Percentiles rank a stretch among this genome's conserved stretches.
Evolutionary conservation across 2,888 invertebrate genomes (phyloP).

Genomic region (Piscicola geometra): DNA sequence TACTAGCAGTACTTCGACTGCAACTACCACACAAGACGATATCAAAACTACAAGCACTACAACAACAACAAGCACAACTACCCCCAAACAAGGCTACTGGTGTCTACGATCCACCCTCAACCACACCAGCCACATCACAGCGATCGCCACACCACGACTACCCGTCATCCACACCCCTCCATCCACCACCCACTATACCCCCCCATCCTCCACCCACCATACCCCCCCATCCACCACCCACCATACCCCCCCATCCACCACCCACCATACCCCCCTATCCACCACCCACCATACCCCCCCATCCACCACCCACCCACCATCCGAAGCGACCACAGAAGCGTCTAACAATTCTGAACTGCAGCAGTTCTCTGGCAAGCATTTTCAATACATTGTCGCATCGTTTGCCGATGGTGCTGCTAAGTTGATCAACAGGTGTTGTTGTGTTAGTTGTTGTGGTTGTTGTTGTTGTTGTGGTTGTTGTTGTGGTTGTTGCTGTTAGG

Average conservation of each 20-base stretch:
- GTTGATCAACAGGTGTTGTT: conserved; percentile 46
- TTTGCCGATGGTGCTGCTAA: conserved; percentile 53
- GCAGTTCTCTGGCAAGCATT: conserved; percentile 9
- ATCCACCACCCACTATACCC: neutral
- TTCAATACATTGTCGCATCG: conserved; percentile 48
- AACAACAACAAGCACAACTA: neutral
- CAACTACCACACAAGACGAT: neutral
- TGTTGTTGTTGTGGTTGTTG: neutral
- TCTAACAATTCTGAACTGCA: neutral
- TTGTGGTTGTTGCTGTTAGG: neutral
- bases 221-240: neutral
- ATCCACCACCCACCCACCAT: neutral
- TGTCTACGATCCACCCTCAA: neutral
- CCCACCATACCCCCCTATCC: conserved; percentile 16
- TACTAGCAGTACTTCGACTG: no score
- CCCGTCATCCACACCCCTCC: neutral
- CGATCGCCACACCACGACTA: conserved; percentile 21
- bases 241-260: no score
- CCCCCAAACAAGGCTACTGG: neutral
- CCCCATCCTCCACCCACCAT: neutral
- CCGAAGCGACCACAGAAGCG: neutral
- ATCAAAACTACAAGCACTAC: no score
- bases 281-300: neutral
- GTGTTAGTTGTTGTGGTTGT: neutral
- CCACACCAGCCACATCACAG: conserved; percentile 23